A percentile compares a stretch with the other conserved stretches of the same genome.
phyloP scores from a whole-genome alignment of 1,140 invertebrate genomes.

The Temnothorax curvispinosus region DNA sequence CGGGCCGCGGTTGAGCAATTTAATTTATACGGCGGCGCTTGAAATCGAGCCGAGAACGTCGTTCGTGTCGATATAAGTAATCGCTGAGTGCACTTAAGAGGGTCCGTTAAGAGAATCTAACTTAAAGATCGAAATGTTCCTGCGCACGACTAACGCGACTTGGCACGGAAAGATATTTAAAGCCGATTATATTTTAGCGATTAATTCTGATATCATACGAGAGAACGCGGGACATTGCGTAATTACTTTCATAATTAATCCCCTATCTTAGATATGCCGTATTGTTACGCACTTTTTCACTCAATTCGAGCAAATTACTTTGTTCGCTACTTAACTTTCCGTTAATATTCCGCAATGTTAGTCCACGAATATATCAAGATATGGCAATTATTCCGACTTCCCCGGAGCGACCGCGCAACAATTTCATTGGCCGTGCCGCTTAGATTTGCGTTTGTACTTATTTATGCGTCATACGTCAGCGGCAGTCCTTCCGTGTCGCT shows the following conservation, averaged over 20 bases:
- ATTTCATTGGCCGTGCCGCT: neutral
- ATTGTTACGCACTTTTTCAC: neutral
- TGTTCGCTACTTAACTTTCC: neutral
- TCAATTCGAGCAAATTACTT: slow-evolving; percentile 6
- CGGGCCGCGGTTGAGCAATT: slow-evolving; percentile 2
- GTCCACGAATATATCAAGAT: slow-evolving; percentile 2
- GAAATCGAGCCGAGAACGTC: neutral
- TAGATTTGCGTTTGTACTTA: slow-evolving; percentile 41
- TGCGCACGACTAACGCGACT: neutral
- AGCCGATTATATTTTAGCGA: slow-evolving; percentile 10
- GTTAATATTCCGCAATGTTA: slow-evolving; percentile 3
- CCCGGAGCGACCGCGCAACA: neutral
- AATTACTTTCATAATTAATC: slow-evolving; percentile 15
- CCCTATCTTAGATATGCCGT: neutral
- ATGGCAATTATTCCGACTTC: slow-evolving; percentile 31
- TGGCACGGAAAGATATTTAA: neutral
- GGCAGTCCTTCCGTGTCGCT: neutral
- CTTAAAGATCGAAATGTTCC: neutral
- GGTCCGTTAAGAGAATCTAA: neutral
- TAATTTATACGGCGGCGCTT: neutral
- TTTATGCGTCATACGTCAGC: slow-evolving; percentile 39
- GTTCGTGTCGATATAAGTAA: neutral
- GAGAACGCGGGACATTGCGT: neutral
- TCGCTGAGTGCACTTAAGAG: neutral
- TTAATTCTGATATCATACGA: slow-evolving; percentile 2